phyloP scores from a whole-genome alignment of 2,888 invertebrate genomes.

The Listrodromus nycthemerus region DNA sequence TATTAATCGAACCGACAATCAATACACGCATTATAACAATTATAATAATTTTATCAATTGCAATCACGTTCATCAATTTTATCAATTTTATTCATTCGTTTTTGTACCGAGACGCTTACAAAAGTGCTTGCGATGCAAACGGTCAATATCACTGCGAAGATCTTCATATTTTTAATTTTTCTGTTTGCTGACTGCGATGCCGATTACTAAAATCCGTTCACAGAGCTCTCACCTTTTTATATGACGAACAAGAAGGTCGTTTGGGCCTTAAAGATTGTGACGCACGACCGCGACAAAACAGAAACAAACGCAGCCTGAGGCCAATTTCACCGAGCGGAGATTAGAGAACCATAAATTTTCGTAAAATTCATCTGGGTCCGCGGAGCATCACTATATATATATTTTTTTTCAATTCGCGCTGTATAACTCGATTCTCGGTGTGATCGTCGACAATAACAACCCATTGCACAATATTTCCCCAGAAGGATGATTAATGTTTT shows the following conservation, averaged over 20 bases:
- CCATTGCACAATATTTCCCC: neutral
- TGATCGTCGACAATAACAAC: neutral
- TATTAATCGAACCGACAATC: constrained; percentile 23
- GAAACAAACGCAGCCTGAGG: neutral
- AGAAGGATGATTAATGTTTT: neutral
- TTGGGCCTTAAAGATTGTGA: neutral
- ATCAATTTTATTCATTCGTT: neutral
- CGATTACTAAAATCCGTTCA: constrained; percentile 58
- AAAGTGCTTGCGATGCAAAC: constrained; percentile 25
- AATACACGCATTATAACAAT: neutral
- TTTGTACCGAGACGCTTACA: neutral
- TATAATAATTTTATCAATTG: neutral
- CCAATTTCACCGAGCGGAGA: constrained; percentile 9
- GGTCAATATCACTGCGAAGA: constrained; percentile 13
- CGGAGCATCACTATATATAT: neutral
- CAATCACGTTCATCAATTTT: neutral
- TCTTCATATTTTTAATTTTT: constrained; percentile 15
- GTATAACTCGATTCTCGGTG: neutral
- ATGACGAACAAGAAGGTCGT: constrained; percentile 35
- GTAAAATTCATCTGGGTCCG: neutral
- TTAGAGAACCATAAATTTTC: neutral
- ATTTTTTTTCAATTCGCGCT: neutral
- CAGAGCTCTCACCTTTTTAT: constrained; percentile 68
- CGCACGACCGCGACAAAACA: constrained; percentile 3
- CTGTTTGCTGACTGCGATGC: constrained; percentile 6